Conservation (phyloP, 2,888 invertebrate species). For the Caenorhabditis becei region DNA sequence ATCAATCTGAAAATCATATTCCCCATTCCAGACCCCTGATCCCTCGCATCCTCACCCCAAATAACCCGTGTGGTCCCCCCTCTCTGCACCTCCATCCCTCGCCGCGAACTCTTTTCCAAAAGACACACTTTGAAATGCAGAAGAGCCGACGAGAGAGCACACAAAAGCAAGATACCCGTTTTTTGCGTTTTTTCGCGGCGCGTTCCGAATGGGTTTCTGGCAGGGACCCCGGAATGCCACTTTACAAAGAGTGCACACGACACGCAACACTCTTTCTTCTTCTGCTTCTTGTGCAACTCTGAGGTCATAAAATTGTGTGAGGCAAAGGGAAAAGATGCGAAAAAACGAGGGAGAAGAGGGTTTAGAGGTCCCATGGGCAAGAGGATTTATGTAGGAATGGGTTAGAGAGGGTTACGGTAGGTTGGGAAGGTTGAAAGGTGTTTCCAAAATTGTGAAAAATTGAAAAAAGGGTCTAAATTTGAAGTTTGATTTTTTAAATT, state of each 20-base stretch:
- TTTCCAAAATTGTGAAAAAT: too few relatives aligned
- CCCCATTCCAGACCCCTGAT: too few relatives aligned
- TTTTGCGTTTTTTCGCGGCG: constrained; percentile 14
- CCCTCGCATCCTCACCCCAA: too few relatives aligned
- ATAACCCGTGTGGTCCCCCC: constrained; percentile 26
- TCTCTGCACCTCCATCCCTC: not conserved
- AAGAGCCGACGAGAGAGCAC: not conserved
- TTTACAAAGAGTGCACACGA: constrained; percentile 33
- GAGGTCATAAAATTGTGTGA: not conserved
- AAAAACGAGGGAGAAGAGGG: not conserved
- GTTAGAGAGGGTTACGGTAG: too few relatives aligned
- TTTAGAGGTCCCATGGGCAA: not conserved
- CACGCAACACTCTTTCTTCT: constrained; percentile 22
- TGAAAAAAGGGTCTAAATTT: too few relatives aligned
- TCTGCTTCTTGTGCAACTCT: not conserved
- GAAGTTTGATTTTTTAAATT: too few relatives aligned
- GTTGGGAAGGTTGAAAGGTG: too few relatives aligned
- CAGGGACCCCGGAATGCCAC: constrained; percentile 25
- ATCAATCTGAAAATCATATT: too few relatives aligned
- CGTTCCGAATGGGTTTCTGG: constrained; percentile 27
- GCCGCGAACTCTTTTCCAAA: not conserved
- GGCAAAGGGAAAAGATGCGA: not conserved
- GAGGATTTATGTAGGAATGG: too few relatives aligned
- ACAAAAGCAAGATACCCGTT: constrained; percentile 9
- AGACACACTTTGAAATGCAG: constrained; percentile 46